Conservation (phyloP, 2,113 vertebrate genomes). For the Burhinus oedicnemus region DNA sequence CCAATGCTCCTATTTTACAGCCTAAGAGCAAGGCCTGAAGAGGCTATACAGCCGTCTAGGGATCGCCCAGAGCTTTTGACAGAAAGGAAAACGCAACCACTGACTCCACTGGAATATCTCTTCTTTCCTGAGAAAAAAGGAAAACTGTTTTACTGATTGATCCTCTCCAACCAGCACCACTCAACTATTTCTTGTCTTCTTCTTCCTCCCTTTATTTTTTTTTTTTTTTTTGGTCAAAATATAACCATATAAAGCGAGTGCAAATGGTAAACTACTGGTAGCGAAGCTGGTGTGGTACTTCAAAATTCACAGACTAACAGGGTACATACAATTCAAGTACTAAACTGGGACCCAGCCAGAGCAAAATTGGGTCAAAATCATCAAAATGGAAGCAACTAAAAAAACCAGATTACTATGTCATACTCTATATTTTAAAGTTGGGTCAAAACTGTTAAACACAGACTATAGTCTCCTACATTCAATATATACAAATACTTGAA, state of each 20-base stretch:
- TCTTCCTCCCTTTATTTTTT: neutral
- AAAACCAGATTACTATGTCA: neutral
- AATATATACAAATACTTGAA: neutral
- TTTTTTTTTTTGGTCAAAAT: neutral
- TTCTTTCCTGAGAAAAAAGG: neutral
- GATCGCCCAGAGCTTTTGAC: accelerated
- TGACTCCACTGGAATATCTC: neutral
- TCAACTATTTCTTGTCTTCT: neutral
- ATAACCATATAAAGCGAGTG: neutral
- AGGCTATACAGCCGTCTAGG: neutral
- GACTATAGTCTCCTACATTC: neutral
- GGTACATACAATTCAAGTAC: neutral
- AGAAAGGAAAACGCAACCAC: neutral
- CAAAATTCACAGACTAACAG: neutral
- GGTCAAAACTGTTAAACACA: neutral
- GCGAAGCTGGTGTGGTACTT: neutral
- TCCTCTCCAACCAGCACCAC: neutral
- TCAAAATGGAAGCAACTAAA: neutral
- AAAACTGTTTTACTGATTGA: neutral
- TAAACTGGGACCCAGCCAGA: neutral
- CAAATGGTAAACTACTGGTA: neutral
- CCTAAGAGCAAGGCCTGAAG: neutral
- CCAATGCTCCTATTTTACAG: neutral
- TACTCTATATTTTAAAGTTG: neutral
- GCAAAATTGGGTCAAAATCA: neutral